Evolutionary conservation across 2,113 vertebrate species (phyloP).

Genomic region (Piaya cayana): DNA sequence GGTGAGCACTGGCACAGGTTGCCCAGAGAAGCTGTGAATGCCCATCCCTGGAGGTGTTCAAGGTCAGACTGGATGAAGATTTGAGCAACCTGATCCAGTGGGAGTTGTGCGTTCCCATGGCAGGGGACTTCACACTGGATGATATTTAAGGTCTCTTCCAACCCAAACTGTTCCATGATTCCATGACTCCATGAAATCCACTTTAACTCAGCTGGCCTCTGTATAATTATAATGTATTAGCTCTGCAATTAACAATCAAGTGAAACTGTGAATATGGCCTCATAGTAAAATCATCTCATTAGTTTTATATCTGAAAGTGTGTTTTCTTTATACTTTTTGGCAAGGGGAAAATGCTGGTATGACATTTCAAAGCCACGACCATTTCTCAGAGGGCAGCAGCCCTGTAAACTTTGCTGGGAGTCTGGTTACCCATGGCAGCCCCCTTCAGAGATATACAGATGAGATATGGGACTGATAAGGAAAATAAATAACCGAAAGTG

Average conservation of each 20-base stretch:
- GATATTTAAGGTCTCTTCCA: too few species aligned
- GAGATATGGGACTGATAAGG: slow-evolving; percentile 24
- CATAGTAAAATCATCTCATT: background rate
- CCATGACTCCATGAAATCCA: background rate
- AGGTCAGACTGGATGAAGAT: too few species aligned
- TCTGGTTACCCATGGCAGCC: background rate
- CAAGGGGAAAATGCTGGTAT: background rate
- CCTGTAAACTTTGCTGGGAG: background rate
- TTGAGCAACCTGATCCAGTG: too few species aligned
- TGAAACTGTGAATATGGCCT: background rate
- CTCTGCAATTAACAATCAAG: background rate
- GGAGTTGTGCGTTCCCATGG: too few species aligned
- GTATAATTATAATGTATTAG: background rate
- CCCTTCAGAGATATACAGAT: background rate
- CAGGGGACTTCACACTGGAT: too few species aligned
- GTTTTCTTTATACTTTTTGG: background rate
- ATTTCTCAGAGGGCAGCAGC: background rate
- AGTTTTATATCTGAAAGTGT: fast-evolving
- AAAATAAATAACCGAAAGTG: slow-evolving; percentile 28
- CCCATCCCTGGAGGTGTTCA: too few species aligned
- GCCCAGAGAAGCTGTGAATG: too few species aligned
- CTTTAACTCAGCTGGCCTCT: background rate
- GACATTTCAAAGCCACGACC: fast-evolving
- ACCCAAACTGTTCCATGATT: too few species aligned
- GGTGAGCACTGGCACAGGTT: too few species aligned